phyloP scores from a whole-genome alignment of 1,140 invertebrate species.

The Aphelenchoides fujianensis region DNA sequence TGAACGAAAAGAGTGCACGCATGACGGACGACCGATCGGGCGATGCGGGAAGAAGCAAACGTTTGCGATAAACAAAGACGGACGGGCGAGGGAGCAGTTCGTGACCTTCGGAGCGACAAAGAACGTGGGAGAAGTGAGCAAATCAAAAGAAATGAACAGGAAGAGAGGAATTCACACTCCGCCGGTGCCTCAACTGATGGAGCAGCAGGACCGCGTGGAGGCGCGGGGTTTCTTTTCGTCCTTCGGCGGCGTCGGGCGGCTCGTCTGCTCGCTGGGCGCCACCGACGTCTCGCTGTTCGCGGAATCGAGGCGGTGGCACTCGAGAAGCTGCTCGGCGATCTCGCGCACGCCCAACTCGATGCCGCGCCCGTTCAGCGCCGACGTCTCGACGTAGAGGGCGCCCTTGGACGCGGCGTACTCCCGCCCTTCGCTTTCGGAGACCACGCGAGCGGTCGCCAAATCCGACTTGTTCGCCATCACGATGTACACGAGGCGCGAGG shows the following conservation, averaged over 20 bases:
- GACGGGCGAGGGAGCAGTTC: too few relatives aligned
- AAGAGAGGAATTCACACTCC: too few relatives aligned
- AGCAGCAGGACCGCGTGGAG: not conserved
- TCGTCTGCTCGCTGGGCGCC: not conserved
- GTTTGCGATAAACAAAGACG: too few relatives aligned
- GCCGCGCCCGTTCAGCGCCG: constrained; percentile 38
- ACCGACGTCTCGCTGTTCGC: not conserved
- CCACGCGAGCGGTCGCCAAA: constrained; percentile 22
- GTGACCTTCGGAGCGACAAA: too few relatives aligned
- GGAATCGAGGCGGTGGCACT: not conserved
- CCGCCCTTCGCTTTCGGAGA: constrained; percentile 27
- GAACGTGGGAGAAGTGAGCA: not conserved
- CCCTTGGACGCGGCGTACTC: constrained; percentile 39
- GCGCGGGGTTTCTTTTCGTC: not conserved
- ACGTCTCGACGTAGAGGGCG: constrained; percentile 45
- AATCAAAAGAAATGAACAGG: not conserved
- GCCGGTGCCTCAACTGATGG: constrained; percentile 7
- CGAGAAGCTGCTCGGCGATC: constrained; percentile 14
- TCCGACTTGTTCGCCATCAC: constrained; percentile 43
- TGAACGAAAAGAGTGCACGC: too few relatives aligned
- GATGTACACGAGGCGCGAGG: constrained; percentile 21
- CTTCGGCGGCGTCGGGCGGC: not conserved
- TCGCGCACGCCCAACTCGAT: constrained; percentile 32
- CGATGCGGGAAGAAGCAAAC: too few relatives aligned
- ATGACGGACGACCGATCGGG: too few relatives aligned